phyloP scores from a whole-genome alignment of 2,113 vertebrate species.

The Chlamydotis undulata region DNA sequence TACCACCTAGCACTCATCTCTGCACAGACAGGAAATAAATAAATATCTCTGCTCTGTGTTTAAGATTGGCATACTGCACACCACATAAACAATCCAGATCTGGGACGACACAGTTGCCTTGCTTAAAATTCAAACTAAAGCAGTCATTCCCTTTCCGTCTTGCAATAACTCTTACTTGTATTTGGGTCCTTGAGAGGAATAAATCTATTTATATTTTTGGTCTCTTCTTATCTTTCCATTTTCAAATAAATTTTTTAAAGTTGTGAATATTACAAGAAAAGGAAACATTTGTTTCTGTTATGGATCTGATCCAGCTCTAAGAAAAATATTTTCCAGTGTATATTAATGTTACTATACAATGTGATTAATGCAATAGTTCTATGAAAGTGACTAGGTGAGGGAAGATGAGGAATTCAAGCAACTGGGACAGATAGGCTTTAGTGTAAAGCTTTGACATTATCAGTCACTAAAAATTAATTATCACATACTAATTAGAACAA shows the following conservation, averaged over 20 bases:
- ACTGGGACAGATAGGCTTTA: neutral
- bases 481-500: neutral
- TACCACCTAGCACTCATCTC: too few relatives aligned
- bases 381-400: neutral
- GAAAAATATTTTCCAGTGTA: neutral
- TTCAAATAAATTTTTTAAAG: neutral
- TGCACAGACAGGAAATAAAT: too few relatives aligned
- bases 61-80: too few relatives aligned
- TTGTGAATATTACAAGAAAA: neutral
- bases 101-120: neutral
- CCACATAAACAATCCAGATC: too few relatives aligned
- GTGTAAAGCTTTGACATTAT: neutral
- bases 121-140: neutral
- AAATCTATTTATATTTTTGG: neutral
- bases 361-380: neutral
- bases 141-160: neutral
- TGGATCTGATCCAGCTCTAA: neutral
- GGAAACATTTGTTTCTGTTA: neutral
- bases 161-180: neutral
- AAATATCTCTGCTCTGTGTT: too few relatives aligned
- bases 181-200: neutral
- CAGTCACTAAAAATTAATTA: neutral
- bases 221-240: neutral
- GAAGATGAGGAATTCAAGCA: neutral
- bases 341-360: neutral